A percentile compares a stretch with the other conserved stretches of the same genome.
phyloP scores from a whole-genome alignment of 2,797 vertebrate genomes.

The Valencia hispanica region DNA sequence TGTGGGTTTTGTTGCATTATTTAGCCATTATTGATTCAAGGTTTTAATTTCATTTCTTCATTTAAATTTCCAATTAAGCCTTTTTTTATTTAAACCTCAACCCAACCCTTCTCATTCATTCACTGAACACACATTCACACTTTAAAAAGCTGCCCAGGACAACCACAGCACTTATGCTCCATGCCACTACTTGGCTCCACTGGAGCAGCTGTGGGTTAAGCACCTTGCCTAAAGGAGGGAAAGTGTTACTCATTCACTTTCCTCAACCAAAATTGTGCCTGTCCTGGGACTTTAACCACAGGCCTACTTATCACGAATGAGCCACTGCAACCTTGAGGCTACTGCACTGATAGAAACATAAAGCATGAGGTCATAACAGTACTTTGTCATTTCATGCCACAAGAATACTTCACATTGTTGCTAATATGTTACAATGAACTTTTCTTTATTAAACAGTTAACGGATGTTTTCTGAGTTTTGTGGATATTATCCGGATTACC shows the following conservation, averaged over 20 bases:
- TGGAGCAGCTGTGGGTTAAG: constrained; percentile 52
- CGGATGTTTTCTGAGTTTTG: not conserved
- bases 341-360: constrained; percentile 15
- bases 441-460: not conserved
- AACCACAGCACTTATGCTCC: constrained; percentile 51
- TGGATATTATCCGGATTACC: not conserved
- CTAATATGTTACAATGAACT: not conserved
- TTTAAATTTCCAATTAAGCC: constrained; percentile 37
- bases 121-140: constrained; percentile 54
- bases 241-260: constrained; percentile 58
- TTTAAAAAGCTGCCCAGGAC: constrained; percentile 45
- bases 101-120: constrained; percentile 51
- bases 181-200: constrained; percentile 37
- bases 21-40: constrained; percentile 16
- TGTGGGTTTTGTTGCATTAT: constrained; percentile 34
- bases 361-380: constrained; percentile 20
- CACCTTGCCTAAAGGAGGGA: constrained; percentile 64
- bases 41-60: constrained; percentile 15
- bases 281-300: constrained; percentile 41
- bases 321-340: constrained; percentile 31
- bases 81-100: constrained; percentile 35
- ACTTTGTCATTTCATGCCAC: not conserved
- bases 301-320: constrained; percentile 40
- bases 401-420: not conserved
- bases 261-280: constrained; percentile 39